A percentile compares a stretch with the other conserved stretches of the same genome.
Evolutionary conservation across 2,113 vertebrate species (phyloP).

Genomic region (Vombatus ursinus): DNA sequence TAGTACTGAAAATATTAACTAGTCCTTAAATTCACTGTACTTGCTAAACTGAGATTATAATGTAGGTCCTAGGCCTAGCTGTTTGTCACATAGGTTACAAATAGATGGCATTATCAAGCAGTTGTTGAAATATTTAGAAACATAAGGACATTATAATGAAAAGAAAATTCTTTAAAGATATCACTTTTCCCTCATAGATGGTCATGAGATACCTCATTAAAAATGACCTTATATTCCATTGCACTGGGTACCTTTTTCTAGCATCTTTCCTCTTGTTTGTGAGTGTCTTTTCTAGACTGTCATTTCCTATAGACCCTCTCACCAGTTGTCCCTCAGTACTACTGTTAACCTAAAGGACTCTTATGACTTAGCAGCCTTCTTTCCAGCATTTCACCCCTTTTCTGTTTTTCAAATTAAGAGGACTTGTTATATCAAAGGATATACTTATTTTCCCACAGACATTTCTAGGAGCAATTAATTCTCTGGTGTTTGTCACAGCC

Average conservation of each 20-base stretch:
- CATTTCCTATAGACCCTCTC: conserved; percentile 44
- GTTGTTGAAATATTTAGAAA: not conserved
- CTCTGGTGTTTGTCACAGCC: not conserved
- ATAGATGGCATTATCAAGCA: not conserved
- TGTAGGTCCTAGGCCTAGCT: not conserved
- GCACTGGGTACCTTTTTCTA: conserved; percentile 7
- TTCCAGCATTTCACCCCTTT: not conserved
- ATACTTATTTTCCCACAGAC: not conserved
- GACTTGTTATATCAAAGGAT: not conserved
- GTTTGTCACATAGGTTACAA: not conserved
- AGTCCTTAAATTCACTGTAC: not conserved
- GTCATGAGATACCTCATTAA: conserved; percentile 12
- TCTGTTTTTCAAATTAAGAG: not conserved
- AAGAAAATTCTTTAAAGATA: not conserved
- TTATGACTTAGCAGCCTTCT: not conserved
- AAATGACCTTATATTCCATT: conserved; percentile 31
- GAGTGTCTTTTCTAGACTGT: conserved; percentile 35
- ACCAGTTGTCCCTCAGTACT: conserved; percentile 34
- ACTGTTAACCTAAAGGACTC: conserved; percentile 12
- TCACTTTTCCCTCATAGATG: not conserved
- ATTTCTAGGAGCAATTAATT: not conserved
- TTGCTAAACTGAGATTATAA: not conserved
- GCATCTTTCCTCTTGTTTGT: conserved; percentile 39
- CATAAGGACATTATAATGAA: not conserved
- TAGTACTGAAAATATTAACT: not conserved